A percentile compares a stretch with the other conserved stretches of the same genome.
These are phyloP conservation scores for Chrysopilus asiliformis DNA, from an alignment of 2,888 invertebrate genomes.

Conservation along the genomic window DNA sequence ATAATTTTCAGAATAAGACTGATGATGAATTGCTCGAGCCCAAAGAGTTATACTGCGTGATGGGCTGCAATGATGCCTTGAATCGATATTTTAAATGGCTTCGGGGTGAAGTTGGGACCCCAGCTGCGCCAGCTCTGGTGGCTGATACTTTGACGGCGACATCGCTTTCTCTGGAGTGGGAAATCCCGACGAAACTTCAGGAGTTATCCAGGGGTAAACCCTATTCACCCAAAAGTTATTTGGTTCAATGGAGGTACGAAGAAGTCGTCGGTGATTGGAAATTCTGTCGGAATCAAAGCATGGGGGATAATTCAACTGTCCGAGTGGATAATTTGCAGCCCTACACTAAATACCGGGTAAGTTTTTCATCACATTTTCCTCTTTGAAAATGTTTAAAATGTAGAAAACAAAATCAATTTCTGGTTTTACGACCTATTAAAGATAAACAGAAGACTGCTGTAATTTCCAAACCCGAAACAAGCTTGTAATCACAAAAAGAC, in stretches of 20 bases:
- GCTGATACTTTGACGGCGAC: constrained; percentile 64
- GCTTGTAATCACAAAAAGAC: no score
- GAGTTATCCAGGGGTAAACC: constrained; percentile 39
- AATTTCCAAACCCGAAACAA: no score
- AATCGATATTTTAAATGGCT: constrained; percentile 59
- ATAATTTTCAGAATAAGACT: constrained; percentile 49
- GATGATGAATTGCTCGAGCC: constrained; percentile 51
- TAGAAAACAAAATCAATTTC: background rate
- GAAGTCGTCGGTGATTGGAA: constrained; percentile 64
- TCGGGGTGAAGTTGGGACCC: constrained; percentile 53
- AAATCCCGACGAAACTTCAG: constrained; percentile 39
- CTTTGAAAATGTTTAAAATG: background rate
- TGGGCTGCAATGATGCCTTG: constrained; percentile 71
- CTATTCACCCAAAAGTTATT: constrained; percentile 40
- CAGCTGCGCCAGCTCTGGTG: constrained; percentile 61
- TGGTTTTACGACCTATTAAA: no score
- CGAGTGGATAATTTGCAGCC: constrained; percentile 68
- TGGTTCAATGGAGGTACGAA: constrained; percentile 66
- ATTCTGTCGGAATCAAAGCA: constrained; percentile 61
- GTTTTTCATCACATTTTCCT: constrained; percentile 17
- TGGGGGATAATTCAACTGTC: constrained; percentile 50
- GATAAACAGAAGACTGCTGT: background rate
- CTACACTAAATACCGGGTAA: constrained; percentile 79
- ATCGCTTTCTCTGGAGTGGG: constrained; percentile 70
- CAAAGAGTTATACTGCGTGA: constrained; percentile 60